phyloP scores from a whole-genome alignment of 2,113 vertebrate species.

The Tretioscincus oriximinensis region DNA sequence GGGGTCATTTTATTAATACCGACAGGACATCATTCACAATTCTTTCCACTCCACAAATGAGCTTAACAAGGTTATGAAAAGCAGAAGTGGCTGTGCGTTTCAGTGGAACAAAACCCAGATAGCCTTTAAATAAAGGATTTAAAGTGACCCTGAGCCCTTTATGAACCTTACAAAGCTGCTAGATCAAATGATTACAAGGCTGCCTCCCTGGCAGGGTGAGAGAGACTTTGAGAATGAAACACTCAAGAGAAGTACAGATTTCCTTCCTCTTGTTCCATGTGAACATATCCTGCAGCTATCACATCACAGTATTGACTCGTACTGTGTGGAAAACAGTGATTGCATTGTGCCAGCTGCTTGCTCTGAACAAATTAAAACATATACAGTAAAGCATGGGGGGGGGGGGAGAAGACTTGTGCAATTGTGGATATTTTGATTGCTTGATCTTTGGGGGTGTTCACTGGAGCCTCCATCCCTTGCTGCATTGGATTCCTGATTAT shows the following conservation, averaged over 20 bases:
- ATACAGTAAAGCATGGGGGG: too few species aligned
- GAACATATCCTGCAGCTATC: not conserved
- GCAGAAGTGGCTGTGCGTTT: not conserved
- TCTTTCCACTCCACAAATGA: not conserved
- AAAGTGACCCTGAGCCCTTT: not conserved
- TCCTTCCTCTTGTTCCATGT: not conserved
- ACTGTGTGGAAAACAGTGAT: too few species aligned
- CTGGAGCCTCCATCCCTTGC: too few species aligned
- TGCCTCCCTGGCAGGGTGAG: not conserved
- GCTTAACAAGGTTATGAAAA: not conserved
- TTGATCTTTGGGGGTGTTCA: too few species aligned
- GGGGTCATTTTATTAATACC: not conserved
- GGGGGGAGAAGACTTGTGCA: too few species aligned
- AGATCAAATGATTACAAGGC: not conserved
- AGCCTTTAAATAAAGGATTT: not conserved
- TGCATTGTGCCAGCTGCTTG: too few species aligned
- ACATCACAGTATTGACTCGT: too few species aligned
- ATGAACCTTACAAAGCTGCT: not conserved
- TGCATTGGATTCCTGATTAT: too few species aligned
- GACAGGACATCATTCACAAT: not conserved
- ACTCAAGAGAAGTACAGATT: not conserved
- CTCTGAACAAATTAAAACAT: too few species aligned
- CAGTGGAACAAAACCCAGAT: fast-evolving
- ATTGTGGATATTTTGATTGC: too few species aligned
- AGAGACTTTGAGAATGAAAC: not conserved